Base-by-base conservation (phyloP, 1,140 invertebrate genomes). In the Zaprionus lachaisei region DNA sequence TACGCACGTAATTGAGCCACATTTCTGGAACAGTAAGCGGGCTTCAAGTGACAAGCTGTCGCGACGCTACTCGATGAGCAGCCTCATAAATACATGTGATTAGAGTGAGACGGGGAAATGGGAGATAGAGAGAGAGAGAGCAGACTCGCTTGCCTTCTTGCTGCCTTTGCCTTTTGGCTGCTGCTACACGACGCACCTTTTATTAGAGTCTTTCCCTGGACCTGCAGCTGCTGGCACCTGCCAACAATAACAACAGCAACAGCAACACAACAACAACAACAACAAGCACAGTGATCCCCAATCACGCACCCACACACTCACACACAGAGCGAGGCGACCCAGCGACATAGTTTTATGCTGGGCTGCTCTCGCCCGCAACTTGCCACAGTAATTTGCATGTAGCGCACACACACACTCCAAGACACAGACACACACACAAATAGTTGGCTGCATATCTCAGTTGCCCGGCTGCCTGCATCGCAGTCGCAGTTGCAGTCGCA, bases 271-370 rank as follows among this genome's bases (percentile, higher is more conserved):
- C 24, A 55, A 12, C 15, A 34, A n/a, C 31, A 65, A 26, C 31
- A 66, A 67, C 55, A 58, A 60, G 5, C 31, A 34, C 20, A 49
- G 11, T 5, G 31, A 11, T 15, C 24, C 65, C 37, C 11, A 17
- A 9, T 20, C 20, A 12, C 26, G 24, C 38, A 37, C 20, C 5
- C 7, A 51, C 31, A 22, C 14, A 1, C 12, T 6, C 54, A 62
- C 47, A 57, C 15, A 31, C 71, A 38, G 17, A 37, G 82, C 61
- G 57, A 72, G 76, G 60, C 77, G 84, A 87, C 84, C 84, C 83
- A 87, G 81, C 84, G 83, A 87, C 83, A 87, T 84, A 87, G 83
- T 89, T 87, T 85, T 77, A 62, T 66, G 77, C 57, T 83, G 75
- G 76, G 56, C 76, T 77, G 63, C 79, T 75, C 65, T 79, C 79